A percentile compares a stretch with the other conserved stretches of the same genome.
Conservation (phyloP, 1,140 invertebrate species). For the Meloidogyne floridensis region DNA sequence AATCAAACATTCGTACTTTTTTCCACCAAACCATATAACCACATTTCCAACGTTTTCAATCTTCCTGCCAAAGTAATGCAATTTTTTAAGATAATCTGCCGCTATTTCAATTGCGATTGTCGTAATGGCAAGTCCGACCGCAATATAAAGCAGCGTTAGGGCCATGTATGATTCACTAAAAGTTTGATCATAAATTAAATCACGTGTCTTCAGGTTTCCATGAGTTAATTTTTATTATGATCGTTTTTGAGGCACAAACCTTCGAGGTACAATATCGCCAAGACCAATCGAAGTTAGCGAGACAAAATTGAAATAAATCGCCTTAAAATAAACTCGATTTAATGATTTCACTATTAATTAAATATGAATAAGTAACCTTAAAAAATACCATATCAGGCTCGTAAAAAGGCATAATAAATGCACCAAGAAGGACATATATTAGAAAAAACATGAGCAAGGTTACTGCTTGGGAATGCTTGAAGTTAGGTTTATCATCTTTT, state of each 20-base stretch:
- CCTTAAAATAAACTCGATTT: conserved; percentile 20
- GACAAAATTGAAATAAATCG: conserved; percentile 56
- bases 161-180: conserved; percentile 56
- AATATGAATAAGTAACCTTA: conserved; percentile 5
- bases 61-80: conserved; percentile 65
- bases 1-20: conserved; percentile 43
- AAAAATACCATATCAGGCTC: conserved; percentile 51
- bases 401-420: conserved; percentile 38
- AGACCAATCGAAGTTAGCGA: conserved; percentile 53
- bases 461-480: conserved; percentile 34
- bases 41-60: conserved; percentile 65
- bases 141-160: conserved; percentile 63
- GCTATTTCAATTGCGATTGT: conserved; percentile 66
- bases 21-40: conserved; percentile 64
- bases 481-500: conserved; percentile 19
- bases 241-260: conserved; percentile 23
- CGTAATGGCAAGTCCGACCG: conserved; percentile 61
- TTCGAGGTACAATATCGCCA: conserved; percentile 48
- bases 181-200: neutral
- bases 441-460: conserved; percentile 36
- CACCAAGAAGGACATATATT: conserved; percentile 32
- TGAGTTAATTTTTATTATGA: conserved; percentile 10
- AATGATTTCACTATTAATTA: neutral
- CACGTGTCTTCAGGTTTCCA: neutral
- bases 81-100: conserved; percentile 63